Conservation (phyloP, 2,797 vertebrate genomes). For the Melanotaenia parkinsoni region DNA sequence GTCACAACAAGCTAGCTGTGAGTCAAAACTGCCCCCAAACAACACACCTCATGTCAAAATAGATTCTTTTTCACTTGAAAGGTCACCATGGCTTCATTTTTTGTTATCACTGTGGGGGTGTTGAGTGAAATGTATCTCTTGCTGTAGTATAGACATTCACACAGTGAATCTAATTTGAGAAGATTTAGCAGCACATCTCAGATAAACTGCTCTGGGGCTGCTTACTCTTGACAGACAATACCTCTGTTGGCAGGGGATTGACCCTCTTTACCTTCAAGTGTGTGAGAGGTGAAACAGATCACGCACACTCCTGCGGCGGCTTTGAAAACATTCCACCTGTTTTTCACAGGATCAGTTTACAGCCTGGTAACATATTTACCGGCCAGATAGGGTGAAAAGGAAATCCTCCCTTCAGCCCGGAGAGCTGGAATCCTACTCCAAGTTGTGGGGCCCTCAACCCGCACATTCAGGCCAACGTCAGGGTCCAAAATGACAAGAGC, state of each 20-base stretch:
- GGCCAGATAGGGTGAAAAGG: constrained; percentile 66
- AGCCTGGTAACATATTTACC: constrained; percentile 69
- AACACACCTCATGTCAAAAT: constrained; percentile 30
- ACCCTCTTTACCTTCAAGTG: constrained; percentile 34
- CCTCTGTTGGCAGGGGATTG: constrained; percentile 47
- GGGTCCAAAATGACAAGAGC: constrained; percentile 51
- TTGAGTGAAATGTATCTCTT: constrained; percentile 36
- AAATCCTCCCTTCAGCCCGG: constrained; percentile 66
- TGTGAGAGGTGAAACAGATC: constrained; percentile 32
- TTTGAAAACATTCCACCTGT: constrained; percentile 71
- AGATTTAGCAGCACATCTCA: constrained; percentile 52
- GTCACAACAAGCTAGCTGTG: constrained; percentile 26
- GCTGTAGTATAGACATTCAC: constrained; percentile 20
- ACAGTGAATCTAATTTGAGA: constrained; percentile 50
- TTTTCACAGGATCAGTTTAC: constrained; percentile 62
- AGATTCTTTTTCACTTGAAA: constrained; percentile 44
- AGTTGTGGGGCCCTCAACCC: constrained; percentile 29
- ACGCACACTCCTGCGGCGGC: constrained; percentile 40
- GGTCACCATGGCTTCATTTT: constrained; percentile 41
- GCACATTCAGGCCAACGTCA: constrained; percentile 20
- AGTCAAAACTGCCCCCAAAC: constrained; percentile 29
- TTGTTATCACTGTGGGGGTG: constrained; percentile 16
- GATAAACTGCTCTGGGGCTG: constrained; percentile 39
- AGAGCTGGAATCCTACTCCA: constrained; percentile 54
- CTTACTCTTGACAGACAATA: constrained; percentile 54